Conservation (phyloP, 2,113 vertebrate genomes). For the Zapornia atra region DNA sequence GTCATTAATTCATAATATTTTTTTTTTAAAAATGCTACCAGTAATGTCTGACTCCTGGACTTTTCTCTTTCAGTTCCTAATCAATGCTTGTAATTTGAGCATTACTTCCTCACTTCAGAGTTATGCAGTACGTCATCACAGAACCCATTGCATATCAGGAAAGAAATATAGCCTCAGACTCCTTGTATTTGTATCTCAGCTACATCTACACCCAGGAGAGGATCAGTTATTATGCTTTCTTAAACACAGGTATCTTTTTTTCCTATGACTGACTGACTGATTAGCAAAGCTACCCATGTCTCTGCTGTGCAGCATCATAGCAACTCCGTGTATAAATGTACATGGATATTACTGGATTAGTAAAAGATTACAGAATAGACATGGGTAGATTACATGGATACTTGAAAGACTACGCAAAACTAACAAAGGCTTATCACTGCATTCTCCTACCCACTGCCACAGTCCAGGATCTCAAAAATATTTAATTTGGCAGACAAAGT, state of each 20-base stretch:
- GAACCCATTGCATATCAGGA: background rate
- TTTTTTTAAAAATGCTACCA: background rate
- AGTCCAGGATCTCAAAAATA: background rate
- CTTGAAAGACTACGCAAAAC: background rate
- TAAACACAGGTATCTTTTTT: background rate
- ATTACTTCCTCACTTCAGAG: background rate
- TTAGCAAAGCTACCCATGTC: background rate
- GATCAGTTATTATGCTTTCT: background rate
- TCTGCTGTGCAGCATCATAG: background rate
- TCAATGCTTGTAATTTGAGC: background rate
- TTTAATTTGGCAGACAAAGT: background rate
- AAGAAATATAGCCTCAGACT: background rate
- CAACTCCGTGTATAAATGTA: background rate
- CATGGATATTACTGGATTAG: background rate
- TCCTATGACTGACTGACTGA: no score
- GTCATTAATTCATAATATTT: background rate
- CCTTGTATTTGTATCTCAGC: background rate
- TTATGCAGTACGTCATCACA: background rate
- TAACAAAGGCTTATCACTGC: background rate
- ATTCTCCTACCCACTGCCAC: background rate
- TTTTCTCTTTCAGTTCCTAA: background rate
- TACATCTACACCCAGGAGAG: background rate
- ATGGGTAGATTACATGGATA: background rate
- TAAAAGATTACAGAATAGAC: background rate
- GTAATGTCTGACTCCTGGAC: background rate